Evolutionary conservation across 1,140 invertebrate species (phyloP).

Genomic region (Cheumatopsyche charites): DNA sequence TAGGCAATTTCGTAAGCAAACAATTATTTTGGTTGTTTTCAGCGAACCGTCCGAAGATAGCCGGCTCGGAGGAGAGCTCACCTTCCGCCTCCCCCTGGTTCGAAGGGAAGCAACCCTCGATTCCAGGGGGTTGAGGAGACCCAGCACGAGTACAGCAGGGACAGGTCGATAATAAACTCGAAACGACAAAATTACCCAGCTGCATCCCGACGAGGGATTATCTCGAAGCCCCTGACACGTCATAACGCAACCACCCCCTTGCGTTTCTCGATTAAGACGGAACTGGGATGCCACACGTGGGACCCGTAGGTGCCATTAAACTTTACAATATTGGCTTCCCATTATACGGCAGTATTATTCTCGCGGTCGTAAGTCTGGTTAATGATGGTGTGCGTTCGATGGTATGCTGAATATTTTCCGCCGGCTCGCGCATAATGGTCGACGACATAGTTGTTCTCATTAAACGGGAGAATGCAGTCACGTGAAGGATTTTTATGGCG

Average conservation of each 20-base stretch:
- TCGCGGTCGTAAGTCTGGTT: too few species aligned
- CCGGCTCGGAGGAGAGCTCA: too few species aligned
- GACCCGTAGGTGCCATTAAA: too few species aligned
- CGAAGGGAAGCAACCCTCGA: too few species aligned
- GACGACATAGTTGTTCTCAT: conserved; percentile 7
- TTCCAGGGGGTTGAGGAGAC: too few species aligned
- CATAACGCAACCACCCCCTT: background rate
- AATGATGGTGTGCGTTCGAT: too few species aligned
- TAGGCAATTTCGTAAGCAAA: conserved; percentile 24
- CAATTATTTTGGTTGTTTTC: conserved; percentile 22
- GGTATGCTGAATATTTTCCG: too few species aligned
- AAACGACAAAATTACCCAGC: background rate
- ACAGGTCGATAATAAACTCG: conserved; percentile 19
- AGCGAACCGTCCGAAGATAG: background rate
- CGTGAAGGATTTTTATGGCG: conserved; percentile 6
- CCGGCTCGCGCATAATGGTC: background rate
- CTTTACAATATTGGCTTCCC: too few species aligned
- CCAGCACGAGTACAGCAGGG: too few species aligned
- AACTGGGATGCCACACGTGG: background rate
- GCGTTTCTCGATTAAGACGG: background rate
- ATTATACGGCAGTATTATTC: too few species aligned
- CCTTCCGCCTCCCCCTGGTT: too few species aligned
- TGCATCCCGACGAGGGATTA: conserved; percentile 20
- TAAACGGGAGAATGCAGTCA: conserved; percentile 12
- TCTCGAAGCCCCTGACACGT: background rate